These are phyloP conservation scores for Diadumene lineata DNA, from an alignment of 92 coral and sea anemone genomes.

Conservation along the genomic window DNA sequence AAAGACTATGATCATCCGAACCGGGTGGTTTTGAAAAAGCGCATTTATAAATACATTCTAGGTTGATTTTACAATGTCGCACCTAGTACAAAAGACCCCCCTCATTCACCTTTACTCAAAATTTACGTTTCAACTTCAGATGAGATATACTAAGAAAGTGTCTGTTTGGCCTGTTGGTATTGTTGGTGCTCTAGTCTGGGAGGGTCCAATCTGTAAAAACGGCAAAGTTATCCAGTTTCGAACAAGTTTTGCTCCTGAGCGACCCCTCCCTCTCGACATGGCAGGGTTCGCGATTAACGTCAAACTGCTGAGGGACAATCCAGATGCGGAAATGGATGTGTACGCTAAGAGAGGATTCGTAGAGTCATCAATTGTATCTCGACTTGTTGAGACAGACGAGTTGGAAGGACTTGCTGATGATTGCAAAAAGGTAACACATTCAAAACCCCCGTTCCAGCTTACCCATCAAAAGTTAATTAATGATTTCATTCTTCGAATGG, in stretches of 20 bases:
- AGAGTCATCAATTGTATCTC: conserved; percentile 85
- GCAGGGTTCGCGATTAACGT: conserved; percentile 95
- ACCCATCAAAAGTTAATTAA: no score
- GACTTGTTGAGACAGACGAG: conserved; percentile 69
- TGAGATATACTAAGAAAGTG: conserved; percentile 84
- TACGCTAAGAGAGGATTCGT: conserved; percentile 78
- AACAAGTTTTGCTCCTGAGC: conserved; percentile 68
- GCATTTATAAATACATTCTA: no score
- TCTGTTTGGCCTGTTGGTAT: conserved; percentile 98
- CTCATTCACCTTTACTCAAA: neutral
- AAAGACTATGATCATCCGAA: no score
- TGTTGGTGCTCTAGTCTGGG: conserved; percentile 93
- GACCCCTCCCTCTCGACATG: conserved; percentile 97
- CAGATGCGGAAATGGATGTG: conserved; percentile 75
- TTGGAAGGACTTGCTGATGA: conserved; percentile 85
- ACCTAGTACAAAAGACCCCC: no score
- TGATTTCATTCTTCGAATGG: neutral
- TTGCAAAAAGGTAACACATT: conserved; percentile 74
- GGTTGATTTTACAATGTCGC: no score
- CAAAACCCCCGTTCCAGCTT: neutral
- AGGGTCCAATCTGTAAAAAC: conserved; percentile 88
- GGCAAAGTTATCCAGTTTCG: conserved; percentile 83
- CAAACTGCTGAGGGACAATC: conserved; percentile 68
- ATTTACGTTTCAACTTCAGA: conserved; percentile 46
- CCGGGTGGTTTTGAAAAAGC: no score